Percentiles rank a stretch among this genome's conserved stretches.
Conservation (phyloP, 2,888 invertebrate genomes). For the Glyphotaelius pellucidus region DNA sequence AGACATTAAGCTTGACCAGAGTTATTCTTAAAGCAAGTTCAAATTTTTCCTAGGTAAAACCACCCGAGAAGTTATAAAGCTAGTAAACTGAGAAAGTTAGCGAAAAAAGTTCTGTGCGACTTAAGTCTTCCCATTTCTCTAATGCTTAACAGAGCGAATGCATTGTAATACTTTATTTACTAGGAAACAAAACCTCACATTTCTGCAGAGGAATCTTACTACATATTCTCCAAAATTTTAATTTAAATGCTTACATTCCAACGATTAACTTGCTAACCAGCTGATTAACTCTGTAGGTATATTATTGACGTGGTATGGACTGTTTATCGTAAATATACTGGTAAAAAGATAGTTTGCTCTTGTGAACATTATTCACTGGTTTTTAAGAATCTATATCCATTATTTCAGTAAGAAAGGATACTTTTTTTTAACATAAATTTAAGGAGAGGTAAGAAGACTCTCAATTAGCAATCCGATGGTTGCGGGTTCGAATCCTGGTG, state of each 20-base stretch:
- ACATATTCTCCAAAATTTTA: not conserved
- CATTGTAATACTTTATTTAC: not conserved
- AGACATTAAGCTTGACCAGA: not conserved
- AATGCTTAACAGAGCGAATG: not conserved
- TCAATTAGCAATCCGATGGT: too few species aligned
- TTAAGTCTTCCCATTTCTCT: not conserved
- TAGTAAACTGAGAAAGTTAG: not conserved
- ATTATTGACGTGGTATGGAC: too few species aligned
- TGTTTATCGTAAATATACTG: too few species aligned
- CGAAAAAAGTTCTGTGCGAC: not conserved
- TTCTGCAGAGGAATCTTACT: not conserved
- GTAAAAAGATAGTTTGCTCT: too few species aligned
- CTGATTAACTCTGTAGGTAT: too few species aligned
- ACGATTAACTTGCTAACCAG: not conserved
- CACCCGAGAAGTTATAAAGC: not conserved
- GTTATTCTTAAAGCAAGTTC: not conserved
- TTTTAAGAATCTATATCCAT: too few species aligned
- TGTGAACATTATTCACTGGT: too few species aligned
- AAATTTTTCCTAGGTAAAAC: not conserved
- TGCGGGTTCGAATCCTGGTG: too few species aligned
- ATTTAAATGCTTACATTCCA: not conserved
- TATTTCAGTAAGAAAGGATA: too few species aligned
- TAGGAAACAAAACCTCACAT: not conserved
- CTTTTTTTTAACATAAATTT: too few species aligned
- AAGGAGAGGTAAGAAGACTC: too few species aligned